These are phyloP conservation scores for Drosophila persimilis DNA, from an alignment of 1,140 invertebrate genomes.

Conservation along the genomic window DNA sequence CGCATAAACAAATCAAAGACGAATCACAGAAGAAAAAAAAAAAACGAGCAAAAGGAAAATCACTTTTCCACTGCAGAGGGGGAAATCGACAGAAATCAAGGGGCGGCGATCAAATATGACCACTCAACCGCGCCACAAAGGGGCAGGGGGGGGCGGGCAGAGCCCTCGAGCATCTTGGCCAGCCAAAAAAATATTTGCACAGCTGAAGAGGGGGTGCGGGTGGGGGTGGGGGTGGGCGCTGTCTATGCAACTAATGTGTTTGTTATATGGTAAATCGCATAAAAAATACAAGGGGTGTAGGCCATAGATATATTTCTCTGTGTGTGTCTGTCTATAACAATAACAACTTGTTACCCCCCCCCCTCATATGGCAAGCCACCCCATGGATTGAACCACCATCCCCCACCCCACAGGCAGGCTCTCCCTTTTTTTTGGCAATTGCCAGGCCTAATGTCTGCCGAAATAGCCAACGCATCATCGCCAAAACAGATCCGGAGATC, in stretches of 20 bases:
- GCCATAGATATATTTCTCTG: slow-evolving; percentile 1
- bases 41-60: slow-evolving; percentile 50
- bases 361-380: too few species aligned
- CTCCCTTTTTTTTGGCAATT: slow-evolving; percentile 16
- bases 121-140: slow-evolving; percentile 70
- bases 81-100: slow-evolving; percentile 44
- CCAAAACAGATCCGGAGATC: slow-evolving; percentile 1
- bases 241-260: slow-evolving; percentile 65
- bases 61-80: slow-evolving; percentile 43
- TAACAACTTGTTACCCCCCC: slow-evolving; percentile 65
- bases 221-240: not conserved
- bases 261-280: slow-evolving; percentile 81
- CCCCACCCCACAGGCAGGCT: not conserved
- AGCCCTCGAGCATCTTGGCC: slow-evolving; percentile 67
- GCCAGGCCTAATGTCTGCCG: slow-evolving; percentile 55
- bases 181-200: slow-evolving; percentile 68
- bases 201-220: slow-evolving; percentile 20
- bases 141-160: slow-evolving; percentile 7
- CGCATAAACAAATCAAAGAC: slow-evolving; percentile 81
- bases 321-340: slow-evolving; percentile 56
- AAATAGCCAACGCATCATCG: slow-evolving; percentile 65
- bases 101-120: slow-evolving; percentile 76
- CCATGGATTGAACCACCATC: slow-evolving; percentile 2
- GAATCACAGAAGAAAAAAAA: slow-evolving; percentile 65
- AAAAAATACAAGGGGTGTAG: slow-evolving; percentile 60